Evolutionary conservation across 2,113 vertebrate genomes (phyloP), one percentile per base, ranked within the genome.

Genomic region (Oryzias celebensis): DNA sequence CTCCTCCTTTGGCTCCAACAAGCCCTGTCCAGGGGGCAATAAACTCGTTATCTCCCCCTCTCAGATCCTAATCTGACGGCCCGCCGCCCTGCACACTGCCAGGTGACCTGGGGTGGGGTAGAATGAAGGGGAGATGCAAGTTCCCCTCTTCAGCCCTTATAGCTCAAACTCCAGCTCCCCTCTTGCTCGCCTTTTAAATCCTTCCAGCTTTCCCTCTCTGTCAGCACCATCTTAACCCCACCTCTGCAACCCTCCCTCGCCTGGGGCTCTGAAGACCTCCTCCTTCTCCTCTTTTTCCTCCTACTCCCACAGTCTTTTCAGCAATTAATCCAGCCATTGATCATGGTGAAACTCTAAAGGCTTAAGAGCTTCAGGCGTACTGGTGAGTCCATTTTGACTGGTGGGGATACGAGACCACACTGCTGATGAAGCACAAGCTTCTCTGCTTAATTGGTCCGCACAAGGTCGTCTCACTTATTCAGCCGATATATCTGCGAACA

Each of bases 1-100:
- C 85, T 88, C 85, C 85, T 81, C 85, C 73, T 67, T 73, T 88
- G 90, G 90, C 91, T 91, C 91, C 90, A 90, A 71, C 80, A 85
- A 36, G 80, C 82, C 83, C 86, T 78, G 78, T 88, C 90, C 89
- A 91, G 88, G 89, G 90, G 92, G 90, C 91, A 93, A 91, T 92
- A 92, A 93, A 92, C 88, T 91, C 79, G 88, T 92, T 92, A 93
- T 93, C 91, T 92, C 85, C 78, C 85, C 65, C 87, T 90, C 86
- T 93, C 92, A 92, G 92, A 92, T 93, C 88, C 88, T 93, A 92
- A 93, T 93, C 92, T 93, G 92, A 92, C 84, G 88, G 88, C 86
- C 85, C 85, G 85, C 89, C 73, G 80, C 88, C 88, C 87, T 78
- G 87, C 81, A 23, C 65, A 65, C 92, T 91, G 91, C 91, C 91